Percentiles rank a stretch among this genome's conserved stretches.
Evolutionary conservation across 2,888 invertebrate genomes (phyloP).

Genomic region (Palloptera scutellata): DNA sequence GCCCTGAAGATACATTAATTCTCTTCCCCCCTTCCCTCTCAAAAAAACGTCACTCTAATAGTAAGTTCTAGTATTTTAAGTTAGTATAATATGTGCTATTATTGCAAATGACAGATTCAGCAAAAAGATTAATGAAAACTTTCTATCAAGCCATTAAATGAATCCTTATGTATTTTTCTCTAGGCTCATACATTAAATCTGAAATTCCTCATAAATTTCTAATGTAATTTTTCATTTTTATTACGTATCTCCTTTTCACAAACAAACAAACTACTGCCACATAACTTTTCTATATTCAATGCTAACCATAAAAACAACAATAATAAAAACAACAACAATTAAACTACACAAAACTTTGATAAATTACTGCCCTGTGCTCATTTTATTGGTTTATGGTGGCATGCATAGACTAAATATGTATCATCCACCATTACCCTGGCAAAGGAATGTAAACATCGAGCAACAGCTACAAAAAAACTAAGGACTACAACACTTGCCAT

Average conservation of each 20-base stretch:
- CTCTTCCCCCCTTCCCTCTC: too few species aligned
- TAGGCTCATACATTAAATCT: too few species aligned
- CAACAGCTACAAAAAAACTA: background rate
- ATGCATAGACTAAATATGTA: background rate
- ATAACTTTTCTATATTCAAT: background rate
- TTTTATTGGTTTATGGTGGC: slow-evolving; percentile 25
- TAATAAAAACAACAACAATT: slow-evolving; percentile 48
- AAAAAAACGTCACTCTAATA: too few species aligned
- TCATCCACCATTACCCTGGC: too few species aligned
- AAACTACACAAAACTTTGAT: slow-evolving; percentile 56
- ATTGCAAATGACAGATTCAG: too few species aligned
- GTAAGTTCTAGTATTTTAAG: too few species aligned
- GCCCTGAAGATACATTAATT: too few species aligned
- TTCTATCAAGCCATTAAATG: too few species aligned
- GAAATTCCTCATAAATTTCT: slow-evolving; percentile 13
- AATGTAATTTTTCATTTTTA: slow-evolving; percentile 26
- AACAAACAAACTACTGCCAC: background rate
- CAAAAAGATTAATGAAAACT: too few species aligned
- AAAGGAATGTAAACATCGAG: background rate
- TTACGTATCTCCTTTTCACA: slow-evolving; percentile 14
- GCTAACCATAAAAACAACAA: background rate
- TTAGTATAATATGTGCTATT: too few species aligned
- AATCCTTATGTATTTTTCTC: too few species aligned
- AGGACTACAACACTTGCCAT: slow-evolving; percentile 1
- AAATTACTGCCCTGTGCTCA: slow-evolving; percentile 55